Evolutionary conservation across 2,888 invertebrate species (phyloP).

Genomic region (Ennomos fuscantarius): DNA sequence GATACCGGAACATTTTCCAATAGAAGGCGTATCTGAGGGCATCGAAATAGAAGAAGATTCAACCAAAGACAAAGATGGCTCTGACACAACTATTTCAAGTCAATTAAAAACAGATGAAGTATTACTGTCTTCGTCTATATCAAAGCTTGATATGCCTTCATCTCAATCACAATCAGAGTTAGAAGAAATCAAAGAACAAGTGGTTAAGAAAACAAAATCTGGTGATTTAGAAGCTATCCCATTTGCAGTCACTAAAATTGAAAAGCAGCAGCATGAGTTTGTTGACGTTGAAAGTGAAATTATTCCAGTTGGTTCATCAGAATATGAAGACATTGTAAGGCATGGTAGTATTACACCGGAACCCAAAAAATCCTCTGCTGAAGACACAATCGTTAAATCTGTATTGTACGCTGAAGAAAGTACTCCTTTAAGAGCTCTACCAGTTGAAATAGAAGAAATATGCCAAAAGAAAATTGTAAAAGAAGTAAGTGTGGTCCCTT

Average conservation of each 20-base stretch:
- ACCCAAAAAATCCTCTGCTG: conserved; percentile 51
- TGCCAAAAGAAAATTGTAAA: conserved; percentile 67
- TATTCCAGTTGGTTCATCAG: conserved; percentile 73
- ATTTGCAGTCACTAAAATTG: conserved; percentile 70
- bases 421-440: conserved; percentile 38
- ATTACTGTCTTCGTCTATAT: conserved; percentile 72
- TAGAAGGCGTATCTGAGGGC: conserved; percentile 72
- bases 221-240: conserved; percentile 65
- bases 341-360: conserved; percentile 72
- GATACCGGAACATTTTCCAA: conserved; percentile 77
- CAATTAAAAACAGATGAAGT: conserved; percentile 77
- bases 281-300: conserved; percentile 81
- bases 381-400: conserved; percentile 61
- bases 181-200: conserved; percentile 59
- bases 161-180: conserved; percentile 65
- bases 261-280: conserved; percentile 69
- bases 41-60: conserved; percentile 75
- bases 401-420: conserved; percentile 53
- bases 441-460: conserved; percentile 58
- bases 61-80: conserved; percentile 69
- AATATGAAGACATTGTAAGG: conserved; percentile 75
- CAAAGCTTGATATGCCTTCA: conserved; percentile 72
- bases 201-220: conserved; percentile 50
- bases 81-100: conserved; percentile 78
- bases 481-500: conserved; percentile 75